Evolutionary conservation across 2,797 vertebrate species (phyloP), one percentile per base, ranked within the genome.

Genomic region (Chaunax sp.): DNA sequence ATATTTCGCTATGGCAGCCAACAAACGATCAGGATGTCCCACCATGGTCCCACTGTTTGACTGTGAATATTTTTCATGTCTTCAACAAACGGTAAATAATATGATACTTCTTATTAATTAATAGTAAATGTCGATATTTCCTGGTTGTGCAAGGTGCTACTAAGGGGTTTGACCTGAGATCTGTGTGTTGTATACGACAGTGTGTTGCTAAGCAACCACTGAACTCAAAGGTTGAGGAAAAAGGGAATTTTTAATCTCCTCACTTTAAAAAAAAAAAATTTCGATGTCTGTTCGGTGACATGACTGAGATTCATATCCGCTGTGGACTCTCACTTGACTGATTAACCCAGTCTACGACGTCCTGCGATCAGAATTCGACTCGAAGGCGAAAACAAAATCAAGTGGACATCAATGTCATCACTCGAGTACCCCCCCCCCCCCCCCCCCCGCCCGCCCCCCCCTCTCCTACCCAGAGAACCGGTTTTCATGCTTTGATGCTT

Each of bases 371-470:
- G 97, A 96, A 92, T 90, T n/a, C n/a, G n/a, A n/a, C n/a, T n/a
- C n/a, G n/a, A n/a, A n/a, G n/a, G n/a, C n/a, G n/a, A n/a, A n/a
- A n/a, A n/a, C n/a, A 88, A 78, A 3, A 70, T 98, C 69, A 94
- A 5, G 96, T 98, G 60, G 92, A 92, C 51, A 77, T n/a, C n/a
- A n/a, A n/a, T n/a, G n/a, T n/a, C n/a, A 93, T 70, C 93, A 89
- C 61, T 97, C n/a, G n/a, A n/a, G n/a, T n/a, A n/a, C n/a, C n/a
- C n/a, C n/a, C n/a, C n/a, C n/a, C n/a, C n/a, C n/a, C n/a, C n/a
- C n/a, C n/a, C n/a, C n/a, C n/a, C n/a, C n/a, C n/a, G n/a, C n/a
- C n/a, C n/a, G n/a, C n/a, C n/a, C n/a, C n/a, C n/a, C n/a, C n/a
- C n/a, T n/a, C n/a, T n/a, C n/a, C n/a, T n/a, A n/a, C n/a, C n/a